Base-by-base conservation (phyloP, 2,888 invertebrate species). In the Lacanobia oleracea region DNA sequence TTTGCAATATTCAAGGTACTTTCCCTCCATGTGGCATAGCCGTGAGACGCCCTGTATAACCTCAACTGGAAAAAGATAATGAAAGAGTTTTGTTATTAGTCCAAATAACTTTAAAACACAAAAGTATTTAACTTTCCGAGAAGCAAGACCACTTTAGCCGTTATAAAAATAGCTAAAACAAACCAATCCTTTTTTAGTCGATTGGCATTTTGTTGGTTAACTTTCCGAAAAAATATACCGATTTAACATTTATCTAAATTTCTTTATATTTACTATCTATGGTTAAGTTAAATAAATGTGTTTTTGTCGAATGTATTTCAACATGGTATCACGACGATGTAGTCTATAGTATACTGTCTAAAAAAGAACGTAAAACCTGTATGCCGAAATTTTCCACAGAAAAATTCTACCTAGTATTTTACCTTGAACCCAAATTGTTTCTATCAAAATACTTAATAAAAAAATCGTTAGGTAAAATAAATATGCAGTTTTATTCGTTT, bases 301-400 rank as follows among this genome's bases (percentile, higher is more conserved):
- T 50, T 75, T 73, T 81, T 74, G 69, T 48, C 63, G 66, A 74
- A 81, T 83, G 75, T 72, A 77, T 85, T 84, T 86, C 77, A 86
- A 82, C 82, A 87, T 87, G 84, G 84, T 85, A 81, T 82, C 81
- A 77, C 33, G 33, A 5, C 33, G 33, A 33, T 27, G 27, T 27
- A 27, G 27, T 27, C 27, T 27, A 27, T 27, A 27, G 27, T 27
- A 27, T 27, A 27, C 27, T 27, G 3, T 2, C 27, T 27, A 27
- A 27, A 3, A 27, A 27, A 1, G 3, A 27, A 27, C 27, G 27
- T 27, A 27, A 27, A 27, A 27, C 27, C 27, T 2, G 1, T 27
- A 27, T 27, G 1, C 27, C 27, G 27, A 27, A 27, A 27, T 27
- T 2, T 27, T 27, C 1, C 27, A 27, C 27, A 27, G 27, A 27